Evolutionary conservation across 2,888 invertebrate genomes (phyloP).

Genomic region (Athrips mouffetella): DNA sequence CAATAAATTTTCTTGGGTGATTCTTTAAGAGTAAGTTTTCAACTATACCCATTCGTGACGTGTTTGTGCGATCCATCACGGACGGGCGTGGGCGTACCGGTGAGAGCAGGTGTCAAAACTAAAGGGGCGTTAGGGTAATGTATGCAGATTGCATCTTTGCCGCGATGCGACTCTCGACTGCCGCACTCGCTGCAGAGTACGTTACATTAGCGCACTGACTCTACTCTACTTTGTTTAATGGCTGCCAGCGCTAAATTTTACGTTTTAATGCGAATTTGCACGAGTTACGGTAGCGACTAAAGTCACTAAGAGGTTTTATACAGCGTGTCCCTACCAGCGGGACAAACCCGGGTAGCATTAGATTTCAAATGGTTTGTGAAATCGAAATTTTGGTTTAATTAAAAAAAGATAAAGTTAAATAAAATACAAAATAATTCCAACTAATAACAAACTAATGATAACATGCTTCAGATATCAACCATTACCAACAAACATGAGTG

Average conservation of each 20-base stretch:
- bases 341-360: too few relatives aligned
- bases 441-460: too few relatives aligned
- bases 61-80: slow-evolving; percentile 69
- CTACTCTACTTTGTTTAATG: not conserved
- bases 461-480: too few relatives aligned
- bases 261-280: slow-evolving; percentile 23
- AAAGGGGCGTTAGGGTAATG: slow-evolving; percentile 72
- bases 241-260: slow-evolving; percentile 27
- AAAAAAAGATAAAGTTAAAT: too few relatives aligned
- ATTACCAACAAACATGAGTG: too few relatives aligned
- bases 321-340: too few relatives aligned
- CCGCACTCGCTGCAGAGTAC: slow-evolving; percentile 22
- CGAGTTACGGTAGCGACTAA: slow-evolving; percentile 9
- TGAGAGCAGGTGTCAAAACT: slow-evolving; percentile 76
- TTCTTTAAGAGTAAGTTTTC: slow-evolving; percentile 43
- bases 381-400: too few relatives aligned
- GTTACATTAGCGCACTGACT: not conserved
- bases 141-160: slow-evolving; percentile 74
- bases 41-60: slow-evolving; percentile 55
- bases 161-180: slow-evolving; percentile 31
- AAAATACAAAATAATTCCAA: too few relatives aligned
- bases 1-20: slow-evolving; percentile 23
- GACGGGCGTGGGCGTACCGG: too few relatives aligned
- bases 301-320: too few relatives aligned
- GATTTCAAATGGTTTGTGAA: too few relatives aligned